phyloP scores from a whole-genome alignment of 2,797 vertebrate species.

The Rhincodon typus region DNA sequence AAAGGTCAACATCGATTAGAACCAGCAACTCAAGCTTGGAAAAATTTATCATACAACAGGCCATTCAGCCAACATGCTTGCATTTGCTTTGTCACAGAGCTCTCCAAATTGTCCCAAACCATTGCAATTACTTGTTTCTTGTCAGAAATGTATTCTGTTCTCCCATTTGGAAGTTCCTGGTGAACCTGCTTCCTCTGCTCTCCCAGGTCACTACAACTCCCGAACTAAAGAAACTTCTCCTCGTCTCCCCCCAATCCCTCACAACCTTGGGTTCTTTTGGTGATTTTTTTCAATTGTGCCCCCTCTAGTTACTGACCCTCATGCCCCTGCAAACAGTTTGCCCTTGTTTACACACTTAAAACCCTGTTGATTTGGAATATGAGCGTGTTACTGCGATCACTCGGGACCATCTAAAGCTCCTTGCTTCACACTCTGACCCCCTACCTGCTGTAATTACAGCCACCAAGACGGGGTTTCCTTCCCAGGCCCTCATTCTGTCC shows the following conservation, averaged over 20 bases:
- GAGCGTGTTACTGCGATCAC: neutral
- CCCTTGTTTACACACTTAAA: too few relatives aligned
- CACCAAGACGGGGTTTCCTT: too few relatives aligned
- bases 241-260: neutral
- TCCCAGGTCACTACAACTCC: neutral
- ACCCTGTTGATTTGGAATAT: neutral
- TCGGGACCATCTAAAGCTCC: neutral
- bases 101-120: neutral
- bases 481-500: neutral
- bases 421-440: too few relatives aligned
- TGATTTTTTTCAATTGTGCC: neutral
- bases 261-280: neutral
- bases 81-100: neutral
- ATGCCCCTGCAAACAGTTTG: neutral
- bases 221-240: accelerated
- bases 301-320: neutral
- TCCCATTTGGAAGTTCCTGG: neutral
- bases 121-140: neutral
- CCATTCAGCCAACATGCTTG: neutral
- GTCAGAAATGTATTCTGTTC: neutral
- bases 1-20: neutral
- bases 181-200: neutral
- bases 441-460: too few relatives aligned
- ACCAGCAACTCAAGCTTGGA: neutral
- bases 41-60: neutral